These are phyloP conservation scores for Loriculus beryllinus DNA, from an alignment of 2,797 vertebrate species.

Conservation along the genomic window DNA sequence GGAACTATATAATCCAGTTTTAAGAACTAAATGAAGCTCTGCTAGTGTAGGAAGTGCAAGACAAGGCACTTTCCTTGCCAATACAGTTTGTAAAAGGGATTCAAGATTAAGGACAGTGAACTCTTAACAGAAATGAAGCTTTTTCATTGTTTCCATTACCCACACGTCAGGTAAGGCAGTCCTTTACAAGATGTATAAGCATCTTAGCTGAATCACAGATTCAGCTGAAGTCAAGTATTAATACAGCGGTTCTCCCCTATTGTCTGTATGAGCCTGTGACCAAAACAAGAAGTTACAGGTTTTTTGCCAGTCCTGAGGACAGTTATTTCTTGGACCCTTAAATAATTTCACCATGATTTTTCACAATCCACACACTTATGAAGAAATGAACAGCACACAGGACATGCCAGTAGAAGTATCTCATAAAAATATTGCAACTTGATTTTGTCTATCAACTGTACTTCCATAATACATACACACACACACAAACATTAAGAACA, in stretches of 20 bases:
- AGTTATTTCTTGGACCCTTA: conserved; percentile 43
- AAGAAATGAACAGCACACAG: conserved; percentile 59
- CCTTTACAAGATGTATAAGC: background rate
- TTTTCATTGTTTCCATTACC: background rate
- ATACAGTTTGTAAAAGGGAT: conserved; percentile 1
- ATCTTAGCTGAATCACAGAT: background rate
- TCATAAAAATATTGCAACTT: conserved; percentile 66
- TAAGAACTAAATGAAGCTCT: background rate
- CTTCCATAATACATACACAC: background rate
- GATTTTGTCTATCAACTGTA: conserved; percentile 64
- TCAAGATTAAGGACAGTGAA: background rate
- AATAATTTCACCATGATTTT: conserved; percentile 5
- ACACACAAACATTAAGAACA: background rate
- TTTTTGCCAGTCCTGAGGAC: background rate
- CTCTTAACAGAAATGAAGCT: background rate
- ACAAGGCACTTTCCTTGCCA: conserved; percentile 19
- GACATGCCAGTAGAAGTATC: conserved; percentile 66
- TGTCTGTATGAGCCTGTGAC: background rate
- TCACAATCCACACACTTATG: conserved; percentile 46
- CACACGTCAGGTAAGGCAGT: background rate
- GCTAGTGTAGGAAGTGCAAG: background rate
- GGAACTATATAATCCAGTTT: background rate
- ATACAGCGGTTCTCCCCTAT: background rate
- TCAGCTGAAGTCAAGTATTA: background rate
- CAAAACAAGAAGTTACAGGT: background rate